Percentiles rank a stretch among this genome's conserved stretches.
Evolutionary conservation across 2,797 vertebrate species (phyloP).

Genomic region (Podarcis siculus): DNA sequence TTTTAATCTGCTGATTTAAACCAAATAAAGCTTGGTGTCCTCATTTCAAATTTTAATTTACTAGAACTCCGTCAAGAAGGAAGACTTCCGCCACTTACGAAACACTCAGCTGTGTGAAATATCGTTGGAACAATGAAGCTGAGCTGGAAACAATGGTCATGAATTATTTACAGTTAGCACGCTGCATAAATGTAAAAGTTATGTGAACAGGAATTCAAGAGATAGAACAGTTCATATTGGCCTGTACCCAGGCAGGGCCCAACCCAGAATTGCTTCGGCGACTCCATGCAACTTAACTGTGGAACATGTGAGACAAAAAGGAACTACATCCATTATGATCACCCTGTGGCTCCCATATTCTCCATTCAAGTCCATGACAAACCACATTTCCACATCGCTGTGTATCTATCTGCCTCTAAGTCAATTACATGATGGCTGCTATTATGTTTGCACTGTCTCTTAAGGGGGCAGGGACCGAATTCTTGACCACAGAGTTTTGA

Average conservation of each 20-base stretch:
- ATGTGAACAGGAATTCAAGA: background rate
- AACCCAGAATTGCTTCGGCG: background rate
- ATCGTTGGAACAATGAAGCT: background rate
- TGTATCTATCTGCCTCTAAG: too few species aligned
- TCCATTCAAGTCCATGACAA: background rate
- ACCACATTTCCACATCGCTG: too few species aligned
- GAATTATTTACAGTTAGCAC: background rate
- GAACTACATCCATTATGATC: too few species aligned
- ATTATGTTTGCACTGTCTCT: too few species aligned
- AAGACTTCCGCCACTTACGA: background rate
- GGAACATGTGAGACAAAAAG: background rate
- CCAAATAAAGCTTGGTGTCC: background rate
- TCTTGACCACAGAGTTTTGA: conserved; percentile 22
- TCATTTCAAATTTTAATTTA: background rate
- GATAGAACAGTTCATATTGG: background rate
- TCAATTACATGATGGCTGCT: too few species aligned
- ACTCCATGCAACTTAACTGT: background rate
- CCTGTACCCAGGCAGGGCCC: background rate
- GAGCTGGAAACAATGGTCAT: background rate
- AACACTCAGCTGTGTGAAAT: background rate
- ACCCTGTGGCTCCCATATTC: background rate
- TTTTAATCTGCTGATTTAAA: background rate
- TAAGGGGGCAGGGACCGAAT: background rate
- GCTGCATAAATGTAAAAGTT: background rate
- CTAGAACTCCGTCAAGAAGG: background rate